Base-by-base conservation (phyloP, 2,113 vertebrate genomes). In the Ciconia stormi region DNA sequence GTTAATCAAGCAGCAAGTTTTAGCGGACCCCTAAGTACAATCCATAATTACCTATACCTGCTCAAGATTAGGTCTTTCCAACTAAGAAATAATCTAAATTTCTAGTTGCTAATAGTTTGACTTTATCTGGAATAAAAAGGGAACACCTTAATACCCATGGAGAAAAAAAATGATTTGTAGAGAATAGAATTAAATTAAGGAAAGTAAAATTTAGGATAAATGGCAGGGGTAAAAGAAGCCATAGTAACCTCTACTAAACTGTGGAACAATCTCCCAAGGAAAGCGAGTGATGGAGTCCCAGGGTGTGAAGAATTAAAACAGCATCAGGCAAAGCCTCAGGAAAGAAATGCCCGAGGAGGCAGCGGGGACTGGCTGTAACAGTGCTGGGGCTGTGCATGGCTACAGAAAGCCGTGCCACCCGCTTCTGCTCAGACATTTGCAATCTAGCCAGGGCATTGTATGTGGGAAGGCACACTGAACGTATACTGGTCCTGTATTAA, bases 1-100 rank as follows among this genome's bases (percentile, higher is more conserved):
- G 72, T 77, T 96, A 95, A 85, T 97, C 82, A 91, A 92, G 93
- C 87, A 97, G 96, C 90, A 94, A 78, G 72, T 67, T 89, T 90
- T 58, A 94, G 71, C 0, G 3, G 96, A 94, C 93, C 82, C 97
- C 95, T 67, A 72, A 55, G 61, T 87, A 69, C 49, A 29, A 67
- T 81, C 42, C 70, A 10, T 94, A 96, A 97, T 97, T 96, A 83
- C 52, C 63, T 84, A 29, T 79, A 59, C 22, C 71, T 96, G 70
- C 71, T 72, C 79, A 79, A 92, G 85, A 88, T 91, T 78, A 86
- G 61, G 34, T 87, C 34, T 92, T 83, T 91, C 53, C 71, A 91
- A 59, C 78, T 77, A 87, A 95, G 74, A 38, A 83, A 42, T 91
- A 86, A 85, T 7, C 49, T 14, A 34, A 32, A 52, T 58, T 95